Conservation (phyloP, 2,113 vertebrate genomes). For the Phoenicopterus ruber region DNA sequence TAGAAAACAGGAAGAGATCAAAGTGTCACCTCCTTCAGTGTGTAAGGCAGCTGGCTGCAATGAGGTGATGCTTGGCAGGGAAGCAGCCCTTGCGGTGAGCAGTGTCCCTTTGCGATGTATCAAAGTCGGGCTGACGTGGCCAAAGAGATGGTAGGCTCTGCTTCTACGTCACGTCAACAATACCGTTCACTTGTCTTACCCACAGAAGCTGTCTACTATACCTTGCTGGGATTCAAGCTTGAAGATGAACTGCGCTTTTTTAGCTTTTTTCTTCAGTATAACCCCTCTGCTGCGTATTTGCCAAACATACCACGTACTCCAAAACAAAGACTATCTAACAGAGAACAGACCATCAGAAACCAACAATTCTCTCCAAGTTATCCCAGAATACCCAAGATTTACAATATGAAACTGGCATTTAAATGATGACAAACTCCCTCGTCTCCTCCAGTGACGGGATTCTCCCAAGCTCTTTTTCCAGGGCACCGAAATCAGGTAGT, state of each 20-base stretch:
- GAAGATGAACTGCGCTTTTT: not conserved
- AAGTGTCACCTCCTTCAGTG: too few species aligned
- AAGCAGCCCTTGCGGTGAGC: not conserved
- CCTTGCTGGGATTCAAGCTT: not conserved
- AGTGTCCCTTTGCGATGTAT: not conserved
- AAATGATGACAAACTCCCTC: not conserved
- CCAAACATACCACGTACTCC: not conserved
- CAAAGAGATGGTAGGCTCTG: not conserved
- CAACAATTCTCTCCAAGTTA: not conserved
- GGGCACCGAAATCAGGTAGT: not conserved
- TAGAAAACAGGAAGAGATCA: too few species aligned
- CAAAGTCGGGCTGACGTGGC: not conserved
- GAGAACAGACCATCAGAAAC: not conserved
- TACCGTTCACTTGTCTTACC: not conserved
- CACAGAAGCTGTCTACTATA: not conserved
- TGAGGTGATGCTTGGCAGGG: not conserved
- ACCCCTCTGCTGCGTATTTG: not conserved
- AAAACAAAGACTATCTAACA: not conserved
- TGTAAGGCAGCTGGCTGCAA: too few species aligned
- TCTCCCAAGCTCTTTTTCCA: not conserved
- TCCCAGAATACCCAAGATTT: not conserved
- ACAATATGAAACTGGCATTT: not conserved
- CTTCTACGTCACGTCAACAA: not conserved
- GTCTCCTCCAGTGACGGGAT: not conserved
- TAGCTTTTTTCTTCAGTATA: not conserved